Conservation (phyloP, 2,888 invertebrate species). For the Orchesellides sinensis region DNA sequence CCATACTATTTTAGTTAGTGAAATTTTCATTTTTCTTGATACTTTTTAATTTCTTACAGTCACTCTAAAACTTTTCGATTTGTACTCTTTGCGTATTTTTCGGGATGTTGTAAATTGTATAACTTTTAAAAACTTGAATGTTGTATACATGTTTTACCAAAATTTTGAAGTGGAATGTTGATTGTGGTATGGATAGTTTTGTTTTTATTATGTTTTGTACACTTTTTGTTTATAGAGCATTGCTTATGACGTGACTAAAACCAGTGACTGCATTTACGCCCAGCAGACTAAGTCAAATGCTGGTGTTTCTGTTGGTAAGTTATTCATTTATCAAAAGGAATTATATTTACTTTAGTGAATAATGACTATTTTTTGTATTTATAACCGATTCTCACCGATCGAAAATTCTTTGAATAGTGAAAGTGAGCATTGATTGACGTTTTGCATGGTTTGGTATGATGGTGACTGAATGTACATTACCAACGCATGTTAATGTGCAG, state of each 20-base stretch:
- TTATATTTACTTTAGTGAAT: too few relatives aligned
- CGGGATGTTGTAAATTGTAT: not conserved
- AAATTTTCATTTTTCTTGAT: not conserved
- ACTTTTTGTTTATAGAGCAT: constrained; percentile 69
- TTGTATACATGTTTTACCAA: not conserved
- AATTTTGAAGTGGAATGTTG: constrained; percentile 20
- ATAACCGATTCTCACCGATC: too few relatives aligned
- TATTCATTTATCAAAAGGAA: too few relatives aligned
- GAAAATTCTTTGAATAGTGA: too few relatives aligned
- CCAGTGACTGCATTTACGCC: constrained; percentile 74
- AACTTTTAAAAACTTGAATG: not conserved
- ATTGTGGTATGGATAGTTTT: constrained; percentile 39
- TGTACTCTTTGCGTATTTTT: too few relatives aligned
- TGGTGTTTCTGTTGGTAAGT: constrained; percentile 74
- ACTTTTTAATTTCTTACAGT: not conserved
- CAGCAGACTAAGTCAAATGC: constrained; percentile 72
- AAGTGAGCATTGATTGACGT: too few relatives aligned
- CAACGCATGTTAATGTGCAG: too few relatives aligned
- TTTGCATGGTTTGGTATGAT: too few relatives aligned
- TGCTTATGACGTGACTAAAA: constrained; percentile 74
- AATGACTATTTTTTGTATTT: too few relatives aligned
- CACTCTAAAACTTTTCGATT: constrained; percentile 1
- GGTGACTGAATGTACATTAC: too few relatives aligned
- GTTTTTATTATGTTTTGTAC: constrained; percentile 37
- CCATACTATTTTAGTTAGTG: not conserved